Evolutionary conservation across 2,888 invertebrate genomes (phyloP).

Genomic region (Lochmaea capreae): DNA sequence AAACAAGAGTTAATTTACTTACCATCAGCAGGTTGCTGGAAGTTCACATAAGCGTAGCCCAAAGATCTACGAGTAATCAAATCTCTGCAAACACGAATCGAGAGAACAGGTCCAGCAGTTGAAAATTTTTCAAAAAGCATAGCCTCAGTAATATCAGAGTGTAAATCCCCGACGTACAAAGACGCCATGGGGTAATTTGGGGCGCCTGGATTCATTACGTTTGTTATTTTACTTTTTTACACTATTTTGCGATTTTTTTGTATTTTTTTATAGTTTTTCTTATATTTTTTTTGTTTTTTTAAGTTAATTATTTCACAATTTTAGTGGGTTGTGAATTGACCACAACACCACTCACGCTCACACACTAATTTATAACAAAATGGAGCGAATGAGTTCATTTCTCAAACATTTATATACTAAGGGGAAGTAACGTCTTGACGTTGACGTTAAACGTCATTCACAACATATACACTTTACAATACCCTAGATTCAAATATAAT

Average conservation of each 20-base stretch:
- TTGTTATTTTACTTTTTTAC: slow-evolving; percentile 73
- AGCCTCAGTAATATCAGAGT: slow-evolving; percentile 98
- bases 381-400: slow-evolving; percentile 47
- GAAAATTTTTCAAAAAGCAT: slow-evolving; percentile 99
- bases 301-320: slow-evolving; percentile 54
- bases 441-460: not conserved
- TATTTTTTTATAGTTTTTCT: slow-evolving; percentile 75
- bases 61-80: slow-evolving; percentile 97
- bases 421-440: slow-evolving; percentile 43
- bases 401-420: slow-evolving; percentile 40
- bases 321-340: slow-evolving; percentile 54
- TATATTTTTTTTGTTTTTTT: slow-evolving; percentile 67
- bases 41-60: slow-evolving; percentile 99
- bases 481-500: slow-evolving; percentile 3
- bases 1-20: slow-evolving; percentile 68
- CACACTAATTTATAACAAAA: slow-evolving; percentile 55
- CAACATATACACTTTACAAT: not conserved
- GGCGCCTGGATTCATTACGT: slow-evolving; percentile 85
- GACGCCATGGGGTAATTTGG: slow-evolving; percentile 96
- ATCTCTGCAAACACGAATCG: slow-evolving; percentile 98
- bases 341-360: slow-evolving; percentile 55
- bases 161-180: slow-evolving; percentile 98
- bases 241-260: slow-evolving; percentile 80
- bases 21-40: slow-evolving; percentile 99
- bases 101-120: slow-evolving; percentile 97